Base-by-base conservation (phyloP, 2,113 vertebrate species). In the Cyanistes caeruleus region DNA sequence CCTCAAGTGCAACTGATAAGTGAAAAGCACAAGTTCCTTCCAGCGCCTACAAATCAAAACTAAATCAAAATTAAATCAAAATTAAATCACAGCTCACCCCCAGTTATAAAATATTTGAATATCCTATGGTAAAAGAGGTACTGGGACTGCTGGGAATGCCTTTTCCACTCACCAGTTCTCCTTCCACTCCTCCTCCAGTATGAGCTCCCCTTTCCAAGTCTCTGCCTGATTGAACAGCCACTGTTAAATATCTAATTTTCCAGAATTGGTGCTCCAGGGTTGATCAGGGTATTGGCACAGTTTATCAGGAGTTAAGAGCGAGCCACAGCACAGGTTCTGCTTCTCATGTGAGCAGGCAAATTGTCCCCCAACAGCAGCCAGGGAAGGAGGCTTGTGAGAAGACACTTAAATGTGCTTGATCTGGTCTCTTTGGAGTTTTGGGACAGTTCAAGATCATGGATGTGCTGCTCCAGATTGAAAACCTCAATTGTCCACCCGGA, bases 301-400 rank as follows among this genome's bases (percentile, higher is more conserved):
- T 94, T 97, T 88, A 94, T 97, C 97, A 90, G 94, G 64, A 90
- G 73, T 44, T 59, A 37, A 80, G 52, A 76, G 83, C 10, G 55
- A 97, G 53, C 82, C 96, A 77, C 93, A 87, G 83, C 86, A 78
- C 55, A 87, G 77, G 73, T 84, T 65, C 48, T 89, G 82, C 92
- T 90, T 65, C 87, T 93, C 77, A 4, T 13, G 67, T 62, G 77
- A 87, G 85, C 88, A 84, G 96, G 85, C 51, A 89, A 75, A 64
- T 24, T 58, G 20, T 87, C 68, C 90, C 55, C 51, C 88, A 85
- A 74, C 25, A 48, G 94, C 91, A 94, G 94, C 75, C 89, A 72
- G 77, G 79, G 92, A 89, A 81, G 37, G 53, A 93, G 74, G 62
- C 46, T 83, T 78, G 69, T 51, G 92, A 83, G 81, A 68, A 82